A percentile compares a stretch with the other conserved stretches of the same genome.
phyloP scores from a whole-genome alignment of 2,888 invertebrate genomes.

The Caenorhabditis panamensis region DNA sequence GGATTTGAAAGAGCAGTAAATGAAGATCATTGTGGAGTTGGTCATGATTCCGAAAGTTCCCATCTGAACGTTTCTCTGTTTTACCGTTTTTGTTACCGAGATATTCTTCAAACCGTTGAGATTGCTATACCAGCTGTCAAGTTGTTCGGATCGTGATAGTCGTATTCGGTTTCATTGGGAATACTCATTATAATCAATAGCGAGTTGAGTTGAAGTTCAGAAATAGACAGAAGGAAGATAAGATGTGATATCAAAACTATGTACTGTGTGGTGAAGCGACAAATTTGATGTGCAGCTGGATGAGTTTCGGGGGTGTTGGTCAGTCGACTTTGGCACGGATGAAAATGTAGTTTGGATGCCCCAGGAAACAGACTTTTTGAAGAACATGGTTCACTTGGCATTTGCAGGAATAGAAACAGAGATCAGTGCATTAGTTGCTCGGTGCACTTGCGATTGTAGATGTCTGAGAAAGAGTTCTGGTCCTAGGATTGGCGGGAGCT shows the following conservation, averaged over 20 bases:
- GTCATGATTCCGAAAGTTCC: slow-evolving; percentile 5
- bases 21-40: slow-evolving; percentile 6
- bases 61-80: slow-evolving; percentile 5
- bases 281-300: too few relatives aligned
- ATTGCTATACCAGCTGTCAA: slow-evolving; percentile 12
- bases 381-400: too few relatives aligned
- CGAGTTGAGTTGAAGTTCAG: background rate
- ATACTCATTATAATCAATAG: background rate
- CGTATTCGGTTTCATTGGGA: slow-evolving; percentile 28
- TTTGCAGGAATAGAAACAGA: too few relatives aligned
- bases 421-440: too few relatives aligned
- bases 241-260: background rate
- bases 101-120: background rate
- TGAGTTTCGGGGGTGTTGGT: too few relatives aligned
- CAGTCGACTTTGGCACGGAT: too few relatives aligned
- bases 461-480: too few relatives aligned
- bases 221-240: background rate
- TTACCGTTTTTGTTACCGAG: too few relatives aligned
- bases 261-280: slow-evolving; percentile 18
- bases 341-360: too few relatives aligned
- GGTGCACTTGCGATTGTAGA: too few relatives aligned
- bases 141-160: slow-evolving; percentile 29
- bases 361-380: too few relatives aligned
- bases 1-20: slow-evolving; percentile 5
- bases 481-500: too few relatives aligned